phyloP scores from a whole-genome alignment of 2,888 invertebrate species.

The Cremastinae sp. region DNA sequence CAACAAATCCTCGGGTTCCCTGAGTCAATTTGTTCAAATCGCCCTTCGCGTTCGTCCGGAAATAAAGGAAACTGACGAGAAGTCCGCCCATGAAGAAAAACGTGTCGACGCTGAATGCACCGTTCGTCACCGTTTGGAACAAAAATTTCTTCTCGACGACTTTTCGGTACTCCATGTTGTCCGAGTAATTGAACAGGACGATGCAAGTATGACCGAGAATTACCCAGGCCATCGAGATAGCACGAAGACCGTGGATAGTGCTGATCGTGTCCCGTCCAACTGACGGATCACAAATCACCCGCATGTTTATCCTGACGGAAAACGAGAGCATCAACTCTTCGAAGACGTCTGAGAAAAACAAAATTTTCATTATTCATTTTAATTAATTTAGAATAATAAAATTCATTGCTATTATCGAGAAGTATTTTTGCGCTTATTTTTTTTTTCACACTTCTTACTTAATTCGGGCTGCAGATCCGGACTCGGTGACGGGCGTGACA shows the following conservation, averaged over 20 bases:
- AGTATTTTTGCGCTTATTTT: too few relatives aligned
- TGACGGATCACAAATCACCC: conserved; percentile 77
- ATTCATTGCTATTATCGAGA: too few relatives aligned
- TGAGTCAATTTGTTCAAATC: conserved; percentile 83
- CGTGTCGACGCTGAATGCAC: conserved; percentile 79
- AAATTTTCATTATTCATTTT: too few relatives aligned
- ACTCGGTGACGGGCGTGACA: conserved; percentile 63
- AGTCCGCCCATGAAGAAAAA: conserved; percentile 85
- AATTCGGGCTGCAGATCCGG: conserved; percentile 68
- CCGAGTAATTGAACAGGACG: conserved; percentile 91
- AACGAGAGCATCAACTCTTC: conserved; percentile 79
- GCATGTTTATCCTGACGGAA: conserved; percentile 76
- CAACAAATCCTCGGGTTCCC: conserved; percentile 75
- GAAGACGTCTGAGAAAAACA: conserved; percentile 69
- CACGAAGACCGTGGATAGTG: conserved; percentile 78
- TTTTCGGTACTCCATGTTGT: conserved; percentile 83
- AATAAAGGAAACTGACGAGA: conserved; percentile 92
- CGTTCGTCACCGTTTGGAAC: conserved; percentile 79
- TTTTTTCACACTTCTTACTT: conserved; percentile 66
- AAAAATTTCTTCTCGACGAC: conserved; percentile 78
- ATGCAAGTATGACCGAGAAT: conserved; percentile 82
- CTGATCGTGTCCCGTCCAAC: conserved; percentile 79
- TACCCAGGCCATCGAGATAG: conserved; percentile 80
- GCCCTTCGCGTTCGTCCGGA: conserved; percentile 83
- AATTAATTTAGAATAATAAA: too few relatives aligned